These are phyloP conservation scores for Lysandra coridon DNA, from an alignment of 2,888 invertebrate species.

Conservation along the genomic window DNA sequence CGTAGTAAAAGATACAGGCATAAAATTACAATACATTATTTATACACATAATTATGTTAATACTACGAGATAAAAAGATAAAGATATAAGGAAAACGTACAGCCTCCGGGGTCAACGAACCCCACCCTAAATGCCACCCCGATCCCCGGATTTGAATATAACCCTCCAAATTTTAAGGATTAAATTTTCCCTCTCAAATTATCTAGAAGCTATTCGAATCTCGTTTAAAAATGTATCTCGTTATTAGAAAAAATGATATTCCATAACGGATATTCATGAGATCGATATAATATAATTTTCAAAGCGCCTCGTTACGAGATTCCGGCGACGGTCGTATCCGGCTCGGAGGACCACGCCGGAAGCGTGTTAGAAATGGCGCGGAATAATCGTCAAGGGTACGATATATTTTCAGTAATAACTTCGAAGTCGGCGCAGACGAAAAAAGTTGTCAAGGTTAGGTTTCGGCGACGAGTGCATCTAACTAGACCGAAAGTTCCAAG, in stretches of 20 bases:
- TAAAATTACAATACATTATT: constrained; percentile 11
- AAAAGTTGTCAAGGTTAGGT: constrained; percentile 45
- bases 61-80: constrained; percentile 9
- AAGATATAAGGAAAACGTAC: constrained; percentile 32
- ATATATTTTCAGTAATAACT: constrained; percentile 32
- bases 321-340: constrained; percentile 63
- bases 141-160: constrained; percentile 69
- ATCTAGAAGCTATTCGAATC: constrained; percentile 25
- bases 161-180: constrained; percentile 61
- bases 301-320: constrained; percentile 64
- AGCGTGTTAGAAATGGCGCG: constrained; percentile 59
- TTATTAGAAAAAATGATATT: not conserved
- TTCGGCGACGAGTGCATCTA: constrained; percentile 48
- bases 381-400: constrained; percentile 47
- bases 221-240: constrained; percentile 2
- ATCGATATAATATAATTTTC: constrained; percentile 35
- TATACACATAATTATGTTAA: constrained; percentile 5
- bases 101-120: constrained; percentile 70
- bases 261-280: constrained; percentile 20
- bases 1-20: not conserved
- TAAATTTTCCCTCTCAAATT: constrained; percentile 54
- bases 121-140: constrained; percentile 53
- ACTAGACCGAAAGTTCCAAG: constrained; percentile 75
- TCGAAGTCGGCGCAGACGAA: constrained; percentile 11
- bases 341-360: constrained; percentile 64